phyloP scores from a whole-genome alignment of 2,888 invertebrate species.

The Synergus gifuensis region DNA sequence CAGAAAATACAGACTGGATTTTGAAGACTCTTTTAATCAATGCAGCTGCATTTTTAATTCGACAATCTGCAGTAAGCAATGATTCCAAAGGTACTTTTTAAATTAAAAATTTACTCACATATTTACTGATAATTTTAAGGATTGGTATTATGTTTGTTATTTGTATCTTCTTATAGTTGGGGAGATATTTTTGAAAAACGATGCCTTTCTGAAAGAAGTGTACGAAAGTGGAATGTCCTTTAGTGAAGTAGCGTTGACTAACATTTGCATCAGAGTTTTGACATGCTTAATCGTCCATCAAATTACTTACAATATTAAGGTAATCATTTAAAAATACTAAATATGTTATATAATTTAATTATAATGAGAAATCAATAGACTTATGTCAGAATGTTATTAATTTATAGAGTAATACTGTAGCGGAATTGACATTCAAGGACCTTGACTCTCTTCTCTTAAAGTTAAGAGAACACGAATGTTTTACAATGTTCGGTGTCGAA shows the following conservation, averaged over 20 bases:
- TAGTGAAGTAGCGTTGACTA: background rate
- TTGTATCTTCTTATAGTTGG: background rate
- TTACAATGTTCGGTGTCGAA: constrained; percentile 1
- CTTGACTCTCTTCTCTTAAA: background rate
- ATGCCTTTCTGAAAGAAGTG: background rate
- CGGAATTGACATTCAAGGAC: background rate
- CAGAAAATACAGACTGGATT: background rate
- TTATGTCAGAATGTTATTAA: background rate
- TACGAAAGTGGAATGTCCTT: background rate
- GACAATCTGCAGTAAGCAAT: constrained; percentile 1
- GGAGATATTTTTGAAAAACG: constrained; percentile 19
- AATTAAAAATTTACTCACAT: background rate
- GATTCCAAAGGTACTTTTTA: constrained; percentile 10
- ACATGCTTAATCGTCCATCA: constrained; percentile 12
- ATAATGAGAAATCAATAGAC: no score
- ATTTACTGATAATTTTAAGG: background rate
- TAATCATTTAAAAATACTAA: background rate
- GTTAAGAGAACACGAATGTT: background rate
- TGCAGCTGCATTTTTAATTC: constrained; percentile 8
- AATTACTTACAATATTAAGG: background rate
- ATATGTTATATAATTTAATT: background rate
- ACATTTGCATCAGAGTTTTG: constrained; percentile 8
- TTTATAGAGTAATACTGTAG: background rate
- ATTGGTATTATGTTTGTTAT: background rate
- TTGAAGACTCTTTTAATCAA: constrained; percentile 3